Percentiles rank a stretch among this genome's conserved stretches.
These are phyloP conservation scores for Scolanthus callimorphus DNA, from an alignment of 92 coral and sea anemone genomes.

Conservation along the genomic window DNA sequence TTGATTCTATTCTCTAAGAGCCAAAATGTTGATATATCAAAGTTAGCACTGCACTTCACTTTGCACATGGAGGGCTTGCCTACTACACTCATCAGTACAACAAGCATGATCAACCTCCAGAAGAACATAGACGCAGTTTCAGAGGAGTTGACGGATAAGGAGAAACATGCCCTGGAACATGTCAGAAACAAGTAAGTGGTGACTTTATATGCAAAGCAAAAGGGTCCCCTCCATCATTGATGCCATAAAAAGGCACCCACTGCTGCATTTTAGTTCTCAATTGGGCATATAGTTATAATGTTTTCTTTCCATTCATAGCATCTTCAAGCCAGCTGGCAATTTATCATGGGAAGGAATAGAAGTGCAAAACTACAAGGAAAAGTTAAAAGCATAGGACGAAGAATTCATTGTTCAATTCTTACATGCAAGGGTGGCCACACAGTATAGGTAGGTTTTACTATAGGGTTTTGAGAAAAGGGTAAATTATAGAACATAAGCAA, in stretches of 20 bases:
- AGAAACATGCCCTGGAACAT: slow-evolving; percentile 53
- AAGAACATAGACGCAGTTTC: slow-evolving; percentile 77
- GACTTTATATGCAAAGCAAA: too few species aligned
- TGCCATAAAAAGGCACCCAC: too few species aligned
- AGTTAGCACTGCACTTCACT: slow-evolving; percentile 91
- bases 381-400: too few species aligned
- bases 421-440: too few species aligned
- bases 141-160: slow-evolving; percentile 52
- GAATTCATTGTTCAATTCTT: too few species aligned
- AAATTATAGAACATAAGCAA: too few species aligned
- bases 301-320: slow-evolving; percentile 49
- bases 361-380: slow-evolving; percentile 73
- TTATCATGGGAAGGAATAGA: slow-evolving; percentile 96
- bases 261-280: too few species aligned
- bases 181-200: slow-evolving; percentile 81
- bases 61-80: slow-evolving; percentile 69
- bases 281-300: too few species aligned
- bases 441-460: too few species aligned
- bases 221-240: too few species aligned
- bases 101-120: slow-evolving; percentile 74
- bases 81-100: slow-evolving; percentile 92
- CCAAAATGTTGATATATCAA: slow-evolving; percentile 85
- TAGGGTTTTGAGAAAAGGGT: too few species aligned
- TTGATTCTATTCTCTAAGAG: slow-evolving; percentile 31
- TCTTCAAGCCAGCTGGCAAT: slow-evolving; percentile 77